Percentiles rank a stretch among this genome's conserved stretches.
phyloP scores from a whole-genome alignment of 2,888 invertebrate species.

The Ryuthela nishihirai region DNA sequence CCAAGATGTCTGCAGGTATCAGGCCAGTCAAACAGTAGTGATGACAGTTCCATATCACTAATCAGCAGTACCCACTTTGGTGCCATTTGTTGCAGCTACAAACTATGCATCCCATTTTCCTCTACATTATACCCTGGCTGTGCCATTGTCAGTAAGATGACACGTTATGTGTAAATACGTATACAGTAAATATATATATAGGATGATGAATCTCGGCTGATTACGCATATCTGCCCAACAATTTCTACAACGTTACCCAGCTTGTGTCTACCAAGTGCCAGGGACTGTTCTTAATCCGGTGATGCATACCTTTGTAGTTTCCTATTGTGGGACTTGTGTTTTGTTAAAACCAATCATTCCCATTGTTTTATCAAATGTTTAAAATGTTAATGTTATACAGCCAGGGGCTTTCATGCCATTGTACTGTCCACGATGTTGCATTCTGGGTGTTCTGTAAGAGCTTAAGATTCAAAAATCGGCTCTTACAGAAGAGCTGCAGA shows the following conservation, averaged over 20 bases:
- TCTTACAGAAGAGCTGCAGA: too few species aligned
- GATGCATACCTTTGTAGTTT: constrained; percentile 21
- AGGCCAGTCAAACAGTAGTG: constrained; percentile 21
- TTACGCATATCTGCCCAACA: constrained; percentile 5
- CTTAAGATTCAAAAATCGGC: too few species aligned
- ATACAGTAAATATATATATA: constrained; percentile 14
- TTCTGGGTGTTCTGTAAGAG: too few species aligned
- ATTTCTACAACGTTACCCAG: not conserved
- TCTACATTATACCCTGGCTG: constrained; percentile 23
- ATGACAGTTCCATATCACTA: constrained; percentile 1
- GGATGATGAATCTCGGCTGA: constrained; percentile 11
- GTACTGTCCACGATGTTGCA: too few species aligned
- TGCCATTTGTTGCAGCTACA: constrained; percentile 34
- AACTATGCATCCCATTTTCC: constrained; percentile 24
- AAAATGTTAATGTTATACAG: too few species aligned
- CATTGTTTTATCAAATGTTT: too few species aligned
- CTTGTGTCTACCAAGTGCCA: constrained; percentile 17
- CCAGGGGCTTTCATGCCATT: too few species aligned
- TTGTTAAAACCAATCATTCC: too few species aligned
- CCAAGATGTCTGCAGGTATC: constrained; percentile 8
- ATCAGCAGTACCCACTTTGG: constrained; percentile 10
- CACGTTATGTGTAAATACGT: constrained; percentile 9
- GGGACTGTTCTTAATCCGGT: constrained; percentile 30
- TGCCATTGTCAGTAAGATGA: constrained; percentile 25
- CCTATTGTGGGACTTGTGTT: too few species aligned